Conservation (phyloP, 2,888 invertebrate species). For the Campopleginae sp. region DNA sequence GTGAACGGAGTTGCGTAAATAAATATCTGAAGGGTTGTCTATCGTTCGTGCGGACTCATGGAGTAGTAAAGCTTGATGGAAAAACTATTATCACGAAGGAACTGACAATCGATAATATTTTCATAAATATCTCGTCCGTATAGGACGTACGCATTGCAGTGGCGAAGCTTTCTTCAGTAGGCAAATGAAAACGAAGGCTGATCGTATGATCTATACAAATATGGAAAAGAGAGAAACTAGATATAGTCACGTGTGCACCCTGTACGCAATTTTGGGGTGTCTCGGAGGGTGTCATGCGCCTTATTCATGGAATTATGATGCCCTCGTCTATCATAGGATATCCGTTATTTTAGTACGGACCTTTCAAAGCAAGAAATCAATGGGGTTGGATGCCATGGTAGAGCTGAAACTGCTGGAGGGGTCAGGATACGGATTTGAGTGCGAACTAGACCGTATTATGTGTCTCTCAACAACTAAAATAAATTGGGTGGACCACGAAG, state of each 20-base stretch:
- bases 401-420: not conserved
- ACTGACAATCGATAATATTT: not conserved
- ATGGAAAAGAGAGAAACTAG: slow-evolving; percentile 1
- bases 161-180: slow-evolving; percentile 14
- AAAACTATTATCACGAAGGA: not conserved
- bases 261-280: slow-evolving; percentile 50
- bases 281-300: slow-evolving; percentile 32
- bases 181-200: slow-evolving; percentile 9
- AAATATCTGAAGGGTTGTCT: not conserved
- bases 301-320: slow-evolving; percentile 63
- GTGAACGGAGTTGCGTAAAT: not conserved
- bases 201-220: not conserved
- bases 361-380: slow-evolving; percentile 62
- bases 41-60: not conserved
- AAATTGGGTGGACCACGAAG: not conserved
- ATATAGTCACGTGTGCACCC: slow-evolving; percentile 30
- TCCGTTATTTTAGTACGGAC: slow-evolving; percentile 63
- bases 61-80: not conserved
- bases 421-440: slow-evolving; percentile 31
- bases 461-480: slow-evolving; percentile 10
- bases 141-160: slow-evolving; percentile 9
- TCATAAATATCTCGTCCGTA: not conserved
- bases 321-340: slow-evolving; percentile 65
- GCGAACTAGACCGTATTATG: slow-evolving; percentile 16
- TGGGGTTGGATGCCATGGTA: slow-evolving; percentile 17